Conservation (phyloP, 2,113 vertebrate species). For the Noturus placidus region DNA sequence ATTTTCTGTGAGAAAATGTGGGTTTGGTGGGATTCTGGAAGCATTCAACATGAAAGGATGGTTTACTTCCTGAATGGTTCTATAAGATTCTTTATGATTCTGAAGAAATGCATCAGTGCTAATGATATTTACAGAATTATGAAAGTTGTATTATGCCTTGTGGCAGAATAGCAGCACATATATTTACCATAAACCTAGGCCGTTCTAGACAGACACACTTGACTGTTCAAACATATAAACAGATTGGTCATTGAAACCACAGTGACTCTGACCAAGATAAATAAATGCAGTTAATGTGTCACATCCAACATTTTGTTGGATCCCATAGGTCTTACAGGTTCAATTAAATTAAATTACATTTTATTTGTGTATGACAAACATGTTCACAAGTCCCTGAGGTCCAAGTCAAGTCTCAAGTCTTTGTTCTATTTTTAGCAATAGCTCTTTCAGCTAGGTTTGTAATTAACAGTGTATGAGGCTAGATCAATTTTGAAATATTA, state of each 20-base stretch:
- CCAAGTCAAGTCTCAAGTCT: too few relatives aligned
- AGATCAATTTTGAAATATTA: too few relatives aligned
- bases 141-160: not conserved
- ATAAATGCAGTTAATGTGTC: not conserved
- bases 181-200: not conserved
- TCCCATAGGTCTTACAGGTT: not conserved
- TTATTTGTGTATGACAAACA: too few relatives aligned
- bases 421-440: too few relatives aligned
- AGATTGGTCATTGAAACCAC: not conserved
- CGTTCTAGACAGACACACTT: not conserved
- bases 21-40: not conserved
- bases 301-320: not conserved
- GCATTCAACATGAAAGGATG: constrained; percentile 3
- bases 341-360: too few relatives aligned
- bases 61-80: not conserved
- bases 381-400: too few relatives aligned
- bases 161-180: not conserved
- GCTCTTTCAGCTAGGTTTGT: too few relatives aligned
- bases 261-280: not conserved
- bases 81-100: not conserved
- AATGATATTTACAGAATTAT: not conserved
- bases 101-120: not conserved
- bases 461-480: too few relatives aligned
- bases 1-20: not conserved
- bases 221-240: not conserved